These are phyloP conservation scores for Limulus polyphemus DNA, from an alignment of 2,888 invertebrate genomes.

Conservation along the genomic window DNA sequence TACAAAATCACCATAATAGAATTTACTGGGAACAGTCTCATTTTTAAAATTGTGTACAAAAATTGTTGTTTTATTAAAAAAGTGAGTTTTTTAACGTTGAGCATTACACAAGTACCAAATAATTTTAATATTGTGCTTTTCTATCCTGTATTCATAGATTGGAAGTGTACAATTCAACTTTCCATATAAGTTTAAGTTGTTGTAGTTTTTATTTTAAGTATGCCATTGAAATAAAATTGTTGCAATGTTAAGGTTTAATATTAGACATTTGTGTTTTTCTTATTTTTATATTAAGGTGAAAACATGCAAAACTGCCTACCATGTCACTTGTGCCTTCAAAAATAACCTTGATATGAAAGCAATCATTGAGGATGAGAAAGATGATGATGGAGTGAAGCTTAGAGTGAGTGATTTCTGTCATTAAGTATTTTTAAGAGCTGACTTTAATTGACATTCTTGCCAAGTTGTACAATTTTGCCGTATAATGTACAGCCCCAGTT, in stretches of 20 bases:
- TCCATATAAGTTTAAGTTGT: too few species aligned
- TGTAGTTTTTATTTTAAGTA: background rate
- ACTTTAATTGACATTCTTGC: background rate
- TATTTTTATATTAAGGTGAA: constrained; percentile 45
- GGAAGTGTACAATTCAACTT: too few species aligned
- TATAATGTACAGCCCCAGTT: background rate
- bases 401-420: constrained; percentile 40
- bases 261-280: background rate
- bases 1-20: too few species aligned
- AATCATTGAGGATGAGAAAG: constrained; percentile 77
- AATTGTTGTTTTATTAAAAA: too few species aligned
- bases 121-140: too few species aligned
- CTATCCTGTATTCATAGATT: too few species aligned
- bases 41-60: too few species aligned
- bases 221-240: background rate
- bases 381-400: constrained; percentile 83
- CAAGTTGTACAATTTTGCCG: background rate
- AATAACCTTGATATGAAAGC: constrained; percentile 95
- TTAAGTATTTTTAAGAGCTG: background rate
- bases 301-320: constrained; percentile 95
- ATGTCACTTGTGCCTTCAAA: constrained; percentile 97
- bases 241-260: background rate
- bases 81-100: too few species aligned
- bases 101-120: background rate
- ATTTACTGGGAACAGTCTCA: too few species aligned